Evolutionary conservation across 2,113 vertebrate species (phyloP).

Genomic region (Scartelaos histophorus): DNA sequence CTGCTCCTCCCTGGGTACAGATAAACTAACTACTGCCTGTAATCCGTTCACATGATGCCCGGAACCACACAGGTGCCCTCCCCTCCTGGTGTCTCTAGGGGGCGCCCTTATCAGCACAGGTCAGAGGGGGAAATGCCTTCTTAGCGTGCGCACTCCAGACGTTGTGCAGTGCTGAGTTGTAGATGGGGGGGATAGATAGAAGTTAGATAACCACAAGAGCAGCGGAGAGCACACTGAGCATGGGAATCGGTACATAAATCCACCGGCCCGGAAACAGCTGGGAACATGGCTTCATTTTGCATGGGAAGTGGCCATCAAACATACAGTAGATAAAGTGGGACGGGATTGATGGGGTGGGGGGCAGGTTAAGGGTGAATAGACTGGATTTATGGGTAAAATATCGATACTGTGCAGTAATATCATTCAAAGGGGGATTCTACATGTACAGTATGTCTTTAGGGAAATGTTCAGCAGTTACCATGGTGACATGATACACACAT

Average conservation of each 20-base stretch:
- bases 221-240: slow-evolving; percentile 45
- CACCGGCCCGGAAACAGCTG: slow-evolving; percentile 75
- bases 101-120: slow-evolving; percentile 75
- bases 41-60: slow-evolving; percentile 54
- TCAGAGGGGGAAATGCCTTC: slow-evolving; percentile 80
- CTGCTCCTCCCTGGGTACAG: slow-evolving; percentile 47
- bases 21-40: slow-evolving; percentile 70
- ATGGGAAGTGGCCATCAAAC: slow-evolving; percentile 61
- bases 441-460: no score
- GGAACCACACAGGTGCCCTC: slow-evolving; percentile 45
- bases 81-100: slow-evolving; percentile 32
- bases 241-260: slow-evolving; percentile 62
- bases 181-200: slow-evolving; percentile 34
- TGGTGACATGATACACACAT: no score
- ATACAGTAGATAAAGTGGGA: slow-evolving; percentile 6
- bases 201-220: slow-evolving; percentile 52
- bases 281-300: slow-evolving; percentile 57
- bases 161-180: slow-evolving; percentile 58
- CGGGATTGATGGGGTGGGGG: slow-evolving; percentile 16
- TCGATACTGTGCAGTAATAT: no score
- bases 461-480: no score
- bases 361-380: slow-evolving; percentile 12
- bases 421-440: no score
- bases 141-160: slow-evolving; percentile 66
- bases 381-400: slow-evolving; percentile 18